Evolutionary conservation across 2,888 invertebrate genomes (phyloP).

Genomic region (Machimus rusticus): DNA sequence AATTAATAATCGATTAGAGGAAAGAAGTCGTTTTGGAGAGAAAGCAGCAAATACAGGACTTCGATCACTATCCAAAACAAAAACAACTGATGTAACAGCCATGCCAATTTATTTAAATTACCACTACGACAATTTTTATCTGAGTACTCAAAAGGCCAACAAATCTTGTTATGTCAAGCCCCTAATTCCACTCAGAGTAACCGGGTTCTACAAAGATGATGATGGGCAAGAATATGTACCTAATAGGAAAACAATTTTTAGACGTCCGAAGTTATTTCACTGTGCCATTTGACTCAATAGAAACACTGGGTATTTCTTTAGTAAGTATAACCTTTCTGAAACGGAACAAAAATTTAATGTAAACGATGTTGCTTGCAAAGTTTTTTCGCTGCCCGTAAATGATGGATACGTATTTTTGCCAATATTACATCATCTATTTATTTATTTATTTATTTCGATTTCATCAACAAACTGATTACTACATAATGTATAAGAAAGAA

Average conservation of each 20-base stretch:
- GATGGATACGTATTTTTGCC: background rate
- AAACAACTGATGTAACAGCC: background rate
- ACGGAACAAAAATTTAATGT: background rate
- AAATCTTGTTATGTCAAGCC: background rate
- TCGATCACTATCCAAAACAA: no score
- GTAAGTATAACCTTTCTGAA: background rate
- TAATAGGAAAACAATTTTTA: background rate
- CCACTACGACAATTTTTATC: background rate
- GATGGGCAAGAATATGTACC: slow-evolving; percentile 1
- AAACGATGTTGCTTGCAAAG: background rate
- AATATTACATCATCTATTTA: slow-evolving; percentile 3
- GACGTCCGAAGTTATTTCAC: background rate
- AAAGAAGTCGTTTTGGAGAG: background rate
- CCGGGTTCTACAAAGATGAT: background rate
- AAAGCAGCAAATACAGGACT: background rate
- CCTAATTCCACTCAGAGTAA: background rate
- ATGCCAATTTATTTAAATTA: background rate
- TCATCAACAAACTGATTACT: no score
- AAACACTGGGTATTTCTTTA: background rate
- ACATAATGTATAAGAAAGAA: no score
- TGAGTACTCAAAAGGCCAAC: background rate
- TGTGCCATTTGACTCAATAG: background rate
- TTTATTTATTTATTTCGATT: no score
- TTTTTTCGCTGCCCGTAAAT: background rate
- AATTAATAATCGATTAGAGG: background rate